Evolutionary conservation across 2,888 invertebrate genomes (phyloP).

Genomic region (Trichopoda pennipes): DNA sequence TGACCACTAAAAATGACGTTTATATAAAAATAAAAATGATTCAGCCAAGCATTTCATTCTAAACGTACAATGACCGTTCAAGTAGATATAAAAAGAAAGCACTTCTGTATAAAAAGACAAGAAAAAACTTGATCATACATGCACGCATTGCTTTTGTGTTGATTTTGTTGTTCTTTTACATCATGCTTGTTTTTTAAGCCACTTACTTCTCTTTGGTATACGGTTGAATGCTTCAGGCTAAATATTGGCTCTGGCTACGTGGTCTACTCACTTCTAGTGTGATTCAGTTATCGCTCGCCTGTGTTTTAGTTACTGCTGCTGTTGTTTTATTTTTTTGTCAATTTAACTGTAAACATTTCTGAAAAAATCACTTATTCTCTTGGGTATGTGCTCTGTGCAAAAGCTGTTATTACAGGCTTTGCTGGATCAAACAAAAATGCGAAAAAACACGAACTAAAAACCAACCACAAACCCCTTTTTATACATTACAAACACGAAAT

Average conservation of each 20-base stretch:
- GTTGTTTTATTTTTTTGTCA: conserved; percentile 41
- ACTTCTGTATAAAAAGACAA: conserved; percentile 32
- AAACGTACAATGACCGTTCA: conserved; percentile 78
- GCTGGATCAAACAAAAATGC: conserved; percentile 6
- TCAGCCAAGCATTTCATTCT: conserved; percentile 67
- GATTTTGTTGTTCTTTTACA: conserved; percentile 18
- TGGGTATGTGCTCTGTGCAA: background rate
- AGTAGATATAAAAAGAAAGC: conserved; percentile 56
- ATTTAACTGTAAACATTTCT: conserved; percentile 65
- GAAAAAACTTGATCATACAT: conserved; percentile 48
- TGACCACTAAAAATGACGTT: conserved; percentile 32
- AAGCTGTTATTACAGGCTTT: conserved; percentile 1
- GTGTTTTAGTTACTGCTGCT: conserved; percentile 30
- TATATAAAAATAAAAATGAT: conserved; percentile 33
- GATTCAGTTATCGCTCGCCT: conserved; percentile 21
- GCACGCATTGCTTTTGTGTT: conserved; percentile 59
- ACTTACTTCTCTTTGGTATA: conserved; percentile 37
- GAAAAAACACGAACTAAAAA: conserved; percentile 15
- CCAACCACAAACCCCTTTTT: background rate
- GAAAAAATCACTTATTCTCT: conserved; percentile 30
- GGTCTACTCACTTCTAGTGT: conserved; percentile 28
- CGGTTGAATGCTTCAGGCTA: conserved; percentile 22
- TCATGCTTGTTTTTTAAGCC: background rate
- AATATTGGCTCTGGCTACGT: conserved; percentile 17
- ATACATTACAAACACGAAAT: conserved; percentile 15